Evolutionary conservation across 2,797 vertebrate species (phyloP).

Genomic region (Hoplostethus mediterraneus): DNA sequence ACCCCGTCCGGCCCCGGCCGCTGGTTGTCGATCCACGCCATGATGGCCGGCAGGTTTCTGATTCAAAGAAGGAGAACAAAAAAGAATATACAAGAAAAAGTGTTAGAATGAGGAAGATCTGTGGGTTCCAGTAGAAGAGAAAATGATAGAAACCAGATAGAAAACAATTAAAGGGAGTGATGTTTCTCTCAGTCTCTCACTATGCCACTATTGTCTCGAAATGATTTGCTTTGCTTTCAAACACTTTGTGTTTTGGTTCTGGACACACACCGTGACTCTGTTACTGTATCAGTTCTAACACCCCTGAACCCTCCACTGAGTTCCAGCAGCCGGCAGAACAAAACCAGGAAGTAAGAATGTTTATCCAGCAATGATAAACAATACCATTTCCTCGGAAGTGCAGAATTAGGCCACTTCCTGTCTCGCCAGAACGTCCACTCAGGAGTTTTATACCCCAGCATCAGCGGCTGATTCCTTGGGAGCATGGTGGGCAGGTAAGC

Average conservation of each 20-base stretch:
- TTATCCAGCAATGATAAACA: conserved; percentile 79
- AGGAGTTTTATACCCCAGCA: conserved; percentile 31
- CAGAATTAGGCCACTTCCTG: conserved; percentile 75
- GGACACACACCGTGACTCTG: neutral
- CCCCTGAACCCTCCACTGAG: conserved; percentile 33
- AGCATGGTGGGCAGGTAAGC: conserved; percentile 10
- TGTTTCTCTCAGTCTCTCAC: conserved; percentile 34
- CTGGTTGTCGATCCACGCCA: conserved; percentile 94
- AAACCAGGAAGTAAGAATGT: conserved; percentile 83
- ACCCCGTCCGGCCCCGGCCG: conserved; percentile 92
- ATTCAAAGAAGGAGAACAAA: conserved; percentile 13
- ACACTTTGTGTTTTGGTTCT: conserved; percentile 44
- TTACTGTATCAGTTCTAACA: conserved; percentile 53
- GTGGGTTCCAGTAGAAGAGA: neutral
- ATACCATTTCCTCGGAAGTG: conserved; percentile 73
- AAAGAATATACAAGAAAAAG: no score
- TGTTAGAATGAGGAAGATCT: neutral
- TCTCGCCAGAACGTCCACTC: conserved; percentile 58
- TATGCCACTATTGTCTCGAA: conserved; percentile 26
- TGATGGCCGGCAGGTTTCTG: conserved; percentile 96
- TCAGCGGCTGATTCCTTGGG: conserved; percentile 11
- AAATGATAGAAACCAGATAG: neutral
- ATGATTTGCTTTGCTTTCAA: conserved; percentile 32
- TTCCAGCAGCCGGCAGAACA: conserved; percentile 69
- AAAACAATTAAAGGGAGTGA: conserved; percentile 15